These are phyloP conservation scores for Sciurus carolinensis DNA, from an alignment of 2,797 vertebrate species.

Conservation along the genomic window DNA sequence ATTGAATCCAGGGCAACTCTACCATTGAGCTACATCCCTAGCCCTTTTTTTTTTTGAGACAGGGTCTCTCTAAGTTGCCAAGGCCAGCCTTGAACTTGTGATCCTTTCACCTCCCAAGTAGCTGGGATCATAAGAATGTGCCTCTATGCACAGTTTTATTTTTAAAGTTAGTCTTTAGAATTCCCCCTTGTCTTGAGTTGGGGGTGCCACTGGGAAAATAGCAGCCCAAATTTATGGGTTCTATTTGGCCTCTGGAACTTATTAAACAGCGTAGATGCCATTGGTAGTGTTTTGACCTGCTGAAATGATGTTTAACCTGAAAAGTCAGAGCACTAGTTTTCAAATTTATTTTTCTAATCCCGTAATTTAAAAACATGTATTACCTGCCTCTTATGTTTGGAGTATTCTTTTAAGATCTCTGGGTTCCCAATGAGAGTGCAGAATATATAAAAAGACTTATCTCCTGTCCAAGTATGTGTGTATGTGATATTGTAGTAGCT, in stretches of 20 bases:
- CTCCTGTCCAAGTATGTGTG: background rate
- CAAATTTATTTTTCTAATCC: slow-evolving; percentile 6
- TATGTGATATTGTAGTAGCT: background rate
- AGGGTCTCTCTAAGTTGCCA: too few relatives aligned
- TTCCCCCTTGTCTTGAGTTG: background rate
- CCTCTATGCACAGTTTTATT: background rate
- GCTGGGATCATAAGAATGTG: too few relatives aligned
- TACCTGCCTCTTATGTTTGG: background rate
- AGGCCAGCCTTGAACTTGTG: too few relatives aligned
- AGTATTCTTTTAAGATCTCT: background rate
- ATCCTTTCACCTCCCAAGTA: too few relatives aligned
- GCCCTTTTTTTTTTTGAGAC: too few relatives aligned
- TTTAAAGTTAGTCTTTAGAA: slow-evolving; percentile 17
- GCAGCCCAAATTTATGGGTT: background rate
- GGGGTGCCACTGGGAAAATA: background rate
- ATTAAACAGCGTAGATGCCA: background rate
- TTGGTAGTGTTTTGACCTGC: background rate
- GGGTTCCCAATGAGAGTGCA: background rate
- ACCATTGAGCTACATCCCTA: too few relatives aligned
- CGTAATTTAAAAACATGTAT: slow-evolving; percentile 14
- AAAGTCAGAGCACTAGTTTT: background rate
- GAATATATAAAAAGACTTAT: background rate
- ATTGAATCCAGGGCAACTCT: too few relatives aligned
- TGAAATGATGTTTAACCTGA: background rate
- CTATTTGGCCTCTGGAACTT: background rate